A percentile compares a stretch with the other conserved stretches of the same genome.
Conservation (phyloP, 2,888 invertebrate genomes). For the Drosophila dives region DNA sequence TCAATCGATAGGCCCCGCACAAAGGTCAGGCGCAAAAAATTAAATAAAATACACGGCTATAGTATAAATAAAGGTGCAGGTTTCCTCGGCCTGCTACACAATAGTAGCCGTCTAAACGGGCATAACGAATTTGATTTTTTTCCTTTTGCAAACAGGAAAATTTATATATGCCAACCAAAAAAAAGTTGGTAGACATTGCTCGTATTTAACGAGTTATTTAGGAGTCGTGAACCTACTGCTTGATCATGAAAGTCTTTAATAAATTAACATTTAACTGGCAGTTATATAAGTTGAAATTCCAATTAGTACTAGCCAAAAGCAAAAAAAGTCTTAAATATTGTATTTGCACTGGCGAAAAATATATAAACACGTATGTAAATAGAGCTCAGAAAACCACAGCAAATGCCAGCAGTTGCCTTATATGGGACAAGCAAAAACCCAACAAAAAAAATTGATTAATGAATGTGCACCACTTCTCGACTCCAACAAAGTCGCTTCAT, state of each 20-base stretch:
- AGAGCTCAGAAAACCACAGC: not conserved
- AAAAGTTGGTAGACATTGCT: slow-evolving; percentile 15
- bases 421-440: slow-evolving; percentile 20
- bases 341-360: slow-evolving; percentile 17
- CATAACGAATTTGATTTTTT: slow-evolving; percentile 40
- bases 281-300: slow-evolving; percentile 1
- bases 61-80: slow-evolving; percentile 70
- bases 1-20: slow-evolving; percentile 60
- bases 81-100: slow-evolving; percentile 24
- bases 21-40: slow-evolving; percentile 67
- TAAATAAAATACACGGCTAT: slow-evolving; percentile 36
- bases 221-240: slow-evolving; percentile 23
- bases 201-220: not conserved
- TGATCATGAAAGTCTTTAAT: slow-evolving; percentile 25
- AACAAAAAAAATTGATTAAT: slow-evolving; percentile 42
- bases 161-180: slow-evolving; percentile 14
- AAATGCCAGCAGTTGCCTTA: slow-evolving; percentile 19
- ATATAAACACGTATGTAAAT: slow-evolving; percentile 2
- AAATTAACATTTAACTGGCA: slow-evolving; percentile 7
- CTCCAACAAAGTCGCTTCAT: slow-evolving; percentile 28
- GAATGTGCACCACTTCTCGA: slow-evolving; percentile 32
- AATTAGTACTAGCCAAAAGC: not conserved
- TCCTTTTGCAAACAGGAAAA: slow-evolving; percentile 41
- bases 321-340: not conserved
- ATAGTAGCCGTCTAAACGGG: slow-evolving; percentile 45